Evolutionary conservation across 2,888 invertebrate species (phyloP).

Genomic region (Deroplatys truncata): DNA sequence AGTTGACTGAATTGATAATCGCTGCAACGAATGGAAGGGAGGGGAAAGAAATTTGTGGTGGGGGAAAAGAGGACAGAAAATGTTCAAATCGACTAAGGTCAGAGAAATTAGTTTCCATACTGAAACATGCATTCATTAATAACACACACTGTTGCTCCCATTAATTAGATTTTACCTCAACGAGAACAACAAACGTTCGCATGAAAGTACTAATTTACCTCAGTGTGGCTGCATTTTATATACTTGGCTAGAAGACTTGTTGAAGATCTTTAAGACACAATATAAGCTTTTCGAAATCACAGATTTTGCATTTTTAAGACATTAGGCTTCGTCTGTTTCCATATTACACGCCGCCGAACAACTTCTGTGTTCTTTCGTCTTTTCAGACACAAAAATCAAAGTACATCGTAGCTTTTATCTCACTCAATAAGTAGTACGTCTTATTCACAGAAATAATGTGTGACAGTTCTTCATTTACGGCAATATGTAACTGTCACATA

Average conservation of each 20-base stretch:
- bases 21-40: not conserved
- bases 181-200: too few relatives aligned
- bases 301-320: not conserved
- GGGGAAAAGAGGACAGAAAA: not conserved
- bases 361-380: not conserved
- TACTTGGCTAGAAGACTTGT: not conserved
- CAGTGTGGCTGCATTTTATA: not conserved
- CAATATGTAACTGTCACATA: not conserved
- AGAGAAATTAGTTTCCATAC: not conserved
- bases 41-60: not conserved
- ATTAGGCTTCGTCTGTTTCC: not conserved
- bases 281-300: not conserved
- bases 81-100: not conserved
- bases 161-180: too few relatives aligned
- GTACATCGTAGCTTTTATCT: not conserved
- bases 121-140: not conserved
- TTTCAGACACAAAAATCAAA: not conserved
- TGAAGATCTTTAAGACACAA: not conserved
- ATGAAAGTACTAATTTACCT: too few relatives aligned
- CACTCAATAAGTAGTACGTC: not conserved
- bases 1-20: not conserved
- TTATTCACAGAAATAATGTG: not conserved
- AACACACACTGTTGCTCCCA: too few relatives aligned
- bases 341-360: not conserved
- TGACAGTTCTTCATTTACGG: not conserved